A percentile compares a stretch with the other conserved stretches of the same genome.
phyloP scores from a whole-genome alignment of 2,888 invertebrate genomes.

The Aelia acuminata region DNA sequence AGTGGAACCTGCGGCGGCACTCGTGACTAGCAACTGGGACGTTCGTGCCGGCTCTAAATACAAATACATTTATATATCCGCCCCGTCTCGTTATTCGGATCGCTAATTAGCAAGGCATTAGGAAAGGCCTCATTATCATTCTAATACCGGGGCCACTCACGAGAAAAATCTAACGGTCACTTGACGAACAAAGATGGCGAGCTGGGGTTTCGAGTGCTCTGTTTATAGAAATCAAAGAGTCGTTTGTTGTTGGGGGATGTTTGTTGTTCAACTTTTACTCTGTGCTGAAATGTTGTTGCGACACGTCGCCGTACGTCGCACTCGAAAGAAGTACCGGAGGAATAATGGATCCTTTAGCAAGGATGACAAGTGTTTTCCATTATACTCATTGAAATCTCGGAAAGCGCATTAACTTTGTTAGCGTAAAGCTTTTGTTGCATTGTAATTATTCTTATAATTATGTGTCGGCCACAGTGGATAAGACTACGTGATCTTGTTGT shows the following conservation, averaged over 20 bases:
- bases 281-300: slow-evolving; percentile 32
- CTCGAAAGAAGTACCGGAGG: neutral
- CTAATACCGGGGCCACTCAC: slow-evolving; percentile 49
- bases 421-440: neutral
- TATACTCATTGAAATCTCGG: slow-evolving; percentile 26
- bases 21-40: slow-evolving; percentile 43
- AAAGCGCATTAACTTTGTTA: slow-evolving; percentile 40
- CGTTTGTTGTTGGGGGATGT: slow-evolving; percentile 13
- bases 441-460: slow-evolving; percentile 3
- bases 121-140: slow-evolving; percentile 33
- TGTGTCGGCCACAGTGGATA: neutral
- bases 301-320: slow-evolving; percentile 20
- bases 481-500: neutral
- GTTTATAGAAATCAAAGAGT: slow-evolving; percentile 48
- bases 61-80: slow-evolving; percentile 49
- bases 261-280: slow-evolving; percentile 44
- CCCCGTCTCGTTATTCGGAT: slow-evolving; percentile 34
- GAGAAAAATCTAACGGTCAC: slow-evolving; percentile 42
- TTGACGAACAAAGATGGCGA: neutral
- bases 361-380: slow-evolving; percentile 44
- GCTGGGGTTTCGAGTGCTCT: neutral
- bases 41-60: slow-evolving; percentile 46
- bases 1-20: neutral
- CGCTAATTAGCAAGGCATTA: slow-evolving; percentile 41
- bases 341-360: slow-evolving; percentile 41